phyloP scores from a whole-genome alignment of 2,888 invertebrate genomes.

The Heteropelma amictum region DNA sequence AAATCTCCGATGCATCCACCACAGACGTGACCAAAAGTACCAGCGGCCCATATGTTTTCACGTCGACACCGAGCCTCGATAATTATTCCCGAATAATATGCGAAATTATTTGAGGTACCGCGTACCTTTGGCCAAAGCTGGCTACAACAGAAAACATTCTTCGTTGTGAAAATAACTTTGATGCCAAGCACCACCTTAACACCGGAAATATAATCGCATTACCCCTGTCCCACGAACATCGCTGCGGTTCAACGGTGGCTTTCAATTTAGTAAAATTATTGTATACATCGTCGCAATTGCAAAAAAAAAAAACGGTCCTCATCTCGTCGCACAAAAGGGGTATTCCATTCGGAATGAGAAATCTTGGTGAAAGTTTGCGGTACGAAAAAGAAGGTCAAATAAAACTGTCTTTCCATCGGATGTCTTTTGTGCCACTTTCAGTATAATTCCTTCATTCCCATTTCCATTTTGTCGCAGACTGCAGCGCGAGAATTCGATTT shows the following conservation, averaged over 20 bases:
- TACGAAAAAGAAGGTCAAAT: neutral
- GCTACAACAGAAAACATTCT: neutral
- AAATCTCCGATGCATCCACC: no score
- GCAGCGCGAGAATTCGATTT: neutral
- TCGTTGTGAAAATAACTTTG: neutral
- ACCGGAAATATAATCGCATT: constrained; percentile 27
- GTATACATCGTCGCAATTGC: neutral
- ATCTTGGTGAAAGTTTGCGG: neutral
- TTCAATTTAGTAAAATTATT: constrained; percentile 2
- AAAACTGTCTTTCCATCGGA: neutral
- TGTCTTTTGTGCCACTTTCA: neutral
- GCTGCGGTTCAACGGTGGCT: constrained; percentile 9
- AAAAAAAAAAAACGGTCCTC: neutral
- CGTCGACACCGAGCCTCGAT: no score
- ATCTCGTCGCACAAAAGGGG: neutral
- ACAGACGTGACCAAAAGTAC: no score
- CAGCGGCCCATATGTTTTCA: no score
- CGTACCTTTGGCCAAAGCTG: no score
- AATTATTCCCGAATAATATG: no score
- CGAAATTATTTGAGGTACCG: no score
- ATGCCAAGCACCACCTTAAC: neutral
- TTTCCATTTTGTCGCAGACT: neutral
- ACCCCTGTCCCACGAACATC: neutral
- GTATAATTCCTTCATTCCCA: constrained; percentile 1
- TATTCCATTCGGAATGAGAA: neutral